These are phyloP conservation scores for Caenorhabditis sp. DNA, from an alignment of 2,888 invertebrate species.

Conservation along the genomic window DNA sequence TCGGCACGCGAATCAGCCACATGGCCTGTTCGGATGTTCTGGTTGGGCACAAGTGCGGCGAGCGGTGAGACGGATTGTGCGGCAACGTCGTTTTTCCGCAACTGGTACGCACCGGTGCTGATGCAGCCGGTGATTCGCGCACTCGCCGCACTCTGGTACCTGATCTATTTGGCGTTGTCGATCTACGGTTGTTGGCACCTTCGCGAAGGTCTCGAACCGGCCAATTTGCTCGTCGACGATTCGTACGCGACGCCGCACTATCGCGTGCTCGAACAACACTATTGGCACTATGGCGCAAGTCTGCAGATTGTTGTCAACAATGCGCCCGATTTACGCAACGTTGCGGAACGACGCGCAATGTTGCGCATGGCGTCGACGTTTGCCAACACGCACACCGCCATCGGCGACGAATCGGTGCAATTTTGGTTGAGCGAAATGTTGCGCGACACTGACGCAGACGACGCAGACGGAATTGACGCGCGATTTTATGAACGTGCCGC, in stretches of 20 bases:
- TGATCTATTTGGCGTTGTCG: constrained; percentile 56
- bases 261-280: constrained; percentile 52
- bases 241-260: constrained; percentile 64
- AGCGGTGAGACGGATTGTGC: constrained; percentile 34
- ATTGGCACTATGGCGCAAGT: constrained; percentile 59
- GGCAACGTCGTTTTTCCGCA: constrained; percentile 65
- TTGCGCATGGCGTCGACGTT: constrained; percentile 54
- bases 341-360: constrained; percentile 41
- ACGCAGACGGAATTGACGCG: background rate
- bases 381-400: constrained; percentile 55
- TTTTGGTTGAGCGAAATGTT: constrained; percentile 63
- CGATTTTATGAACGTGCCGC: constrained; percentile 53
- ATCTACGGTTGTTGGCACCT: constrained; percentile 59
- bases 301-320: constrained; percentile 61
- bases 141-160: constrained; percentile 58
- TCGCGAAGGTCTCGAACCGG: constrained; percentile 63
- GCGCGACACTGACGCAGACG: background rate
- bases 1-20: constrained; percentile 4
- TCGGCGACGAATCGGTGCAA: constrained; percentile 59
- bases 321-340: constrained; percentile 56
- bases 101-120: constrained; percentile 65
- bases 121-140: constrained; percentile 59
- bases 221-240: constrained; percentile 57
- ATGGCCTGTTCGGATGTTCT: constrained; percentile 35
- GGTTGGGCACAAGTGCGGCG: constrained; percentile 58